These are phyloP conservation scores for Candoia aspera DNA, from an alignment of 2,113 vertebrate genomes.

Conservation along the genomic window DNA sequence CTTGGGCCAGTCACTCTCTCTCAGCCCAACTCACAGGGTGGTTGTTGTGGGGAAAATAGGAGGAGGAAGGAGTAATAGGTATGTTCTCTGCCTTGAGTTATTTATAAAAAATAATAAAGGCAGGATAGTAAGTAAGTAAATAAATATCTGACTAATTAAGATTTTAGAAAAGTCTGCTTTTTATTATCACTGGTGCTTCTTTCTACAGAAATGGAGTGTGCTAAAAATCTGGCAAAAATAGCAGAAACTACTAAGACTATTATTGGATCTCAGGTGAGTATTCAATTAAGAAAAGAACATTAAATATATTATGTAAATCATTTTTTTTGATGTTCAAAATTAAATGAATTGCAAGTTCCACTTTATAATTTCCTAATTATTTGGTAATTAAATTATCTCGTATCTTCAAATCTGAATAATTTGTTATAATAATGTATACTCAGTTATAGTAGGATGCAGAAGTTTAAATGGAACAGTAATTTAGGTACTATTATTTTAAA, in stretches of 20 bases:
- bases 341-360: background rate
- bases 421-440: background rate
- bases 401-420: background rate
- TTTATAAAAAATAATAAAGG: too few relatives aligned
- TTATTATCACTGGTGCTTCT: conserved; percentile 9
- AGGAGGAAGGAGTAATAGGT: too few relatives aligned
- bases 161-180: conserved; percentile 27
- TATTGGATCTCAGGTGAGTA: conserved; percentile 86
- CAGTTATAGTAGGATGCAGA: background rate
- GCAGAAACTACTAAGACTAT: conserved; percentile 89
- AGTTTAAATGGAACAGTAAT: background rate
- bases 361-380: background rate
- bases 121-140: too few relatives aligned
- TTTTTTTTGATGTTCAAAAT: background rate
- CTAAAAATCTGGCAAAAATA: conserved; percentile 92
- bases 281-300: background rate
- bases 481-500: background rate
- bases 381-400: background rate
- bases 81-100: too few relatives aligned
- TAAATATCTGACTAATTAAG: conserved; percentile 10
- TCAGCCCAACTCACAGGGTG: too few relatives aligned
- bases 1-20: too few relatives aligned
- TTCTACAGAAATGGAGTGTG: conserved; percentile 87
- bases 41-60: too few relatives aligned
- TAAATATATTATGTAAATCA: background rate